phyloP scores from a whole-genome alignment of 2,888 invertebrate genomes.

The Eristalis intricaria region DNA sequence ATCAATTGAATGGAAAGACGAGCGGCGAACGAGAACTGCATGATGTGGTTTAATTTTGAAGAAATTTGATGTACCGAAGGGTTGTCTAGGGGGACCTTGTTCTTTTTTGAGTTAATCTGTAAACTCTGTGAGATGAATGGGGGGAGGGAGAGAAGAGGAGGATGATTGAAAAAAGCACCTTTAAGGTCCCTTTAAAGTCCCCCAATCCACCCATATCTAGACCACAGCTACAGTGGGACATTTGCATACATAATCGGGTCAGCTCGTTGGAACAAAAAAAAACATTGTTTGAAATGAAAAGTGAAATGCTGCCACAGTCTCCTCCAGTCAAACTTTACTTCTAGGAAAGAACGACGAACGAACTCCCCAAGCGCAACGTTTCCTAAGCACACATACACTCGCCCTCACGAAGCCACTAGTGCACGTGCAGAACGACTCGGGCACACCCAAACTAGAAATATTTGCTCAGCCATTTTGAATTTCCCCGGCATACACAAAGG shows the following conservation, averaged over 20 bases:
- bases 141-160: no score
- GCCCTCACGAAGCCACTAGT: background rate
- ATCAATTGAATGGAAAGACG: background rate
- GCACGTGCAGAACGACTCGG: background rate
- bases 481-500: slow-evolving; percentile 26
- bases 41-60: background rate
- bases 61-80: background rate
- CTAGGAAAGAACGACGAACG: background rate
- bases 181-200: no score
- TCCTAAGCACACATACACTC: background rate
- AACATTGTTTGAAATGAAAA: background rate
- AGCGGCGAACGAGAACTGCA: background rate
- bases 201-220: no score
- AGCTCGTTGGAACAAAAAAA: background rate
- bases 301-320: background rate
- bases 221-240: background rate
- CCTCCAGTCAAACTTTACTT: background rate
- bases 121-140: no score
- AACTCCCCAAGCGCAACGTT: background rate
- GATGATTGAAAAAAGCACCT: no score
- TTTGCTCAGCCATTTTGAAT: slow-evolving; percentile 81
- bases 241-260: background rate
- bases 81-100: no score
- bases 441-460: slow-evolving; percentile 72
- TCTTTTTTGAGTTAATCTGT: no score